Evolutionary conservation across 2,888 invertebrate genomes (phyloP), one percentile per base, ranked within the genome.

Genomic region (Cheilosia vernalis): DNA sequence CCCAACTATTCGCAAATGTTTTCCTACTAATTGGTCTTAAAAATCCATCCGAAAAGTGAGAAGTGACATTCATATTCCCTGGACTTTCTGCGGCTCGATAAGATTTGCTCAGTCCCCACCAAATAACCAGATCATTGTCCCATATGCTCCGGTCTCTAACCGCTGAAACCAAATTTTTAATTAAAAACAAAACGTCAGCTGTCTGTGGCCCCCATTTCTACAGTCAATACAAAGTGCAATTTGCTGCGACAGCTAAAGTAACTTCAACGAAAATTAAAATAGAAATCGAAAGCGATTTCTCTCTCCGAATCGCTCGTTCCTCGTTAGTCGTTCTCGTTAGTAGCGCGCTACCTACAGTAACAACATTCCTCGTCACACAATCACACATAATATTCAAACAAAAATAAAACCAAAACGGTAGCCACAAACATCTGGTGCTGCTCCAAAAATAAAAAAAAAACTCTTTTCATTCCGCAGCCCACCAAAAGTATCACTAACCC

Each of bases 211-310:
- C 19, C 9, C 10, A 33, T 47, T 58, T 19, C 19, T 1, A 27
- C 63, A 42, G 58, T 64, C 74, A 74, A 42, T 33, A 21, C 19
- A 33, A 74, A 69, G 49, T 53, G 24, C 30, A 56, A 81, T 63
- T 76, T 76, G 66, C 42, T 21, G 58, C 67, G 66, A 61, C 80
- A 67, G 44, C 51, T n/a, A 24, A 40, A 37, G 4, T 37, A 37
- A 37, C 37, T 37, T 37, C 40, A 72, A 21, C 21, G 47, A 37
- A 82, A 66, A 61, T 61, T 61, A 19, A 73, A 82, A 82, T 66
- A 30, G 58, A 78, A 84, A 84, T 79, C 69, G 83, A 84, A 84
- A 83, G 63, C 77, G 82, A 82, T 73, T 67, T 74, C 83, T 64
- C 63, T 61, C 72, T 61, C 51, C 56, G 33, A 78, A 72, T 63